Percentiles rank a stretch among this genome's conserved stretches.
Evolutionary conservation across 2,797 vertebrate genomes (phyloP).

Genomic region (Decapterus maruadsi): DNA sequence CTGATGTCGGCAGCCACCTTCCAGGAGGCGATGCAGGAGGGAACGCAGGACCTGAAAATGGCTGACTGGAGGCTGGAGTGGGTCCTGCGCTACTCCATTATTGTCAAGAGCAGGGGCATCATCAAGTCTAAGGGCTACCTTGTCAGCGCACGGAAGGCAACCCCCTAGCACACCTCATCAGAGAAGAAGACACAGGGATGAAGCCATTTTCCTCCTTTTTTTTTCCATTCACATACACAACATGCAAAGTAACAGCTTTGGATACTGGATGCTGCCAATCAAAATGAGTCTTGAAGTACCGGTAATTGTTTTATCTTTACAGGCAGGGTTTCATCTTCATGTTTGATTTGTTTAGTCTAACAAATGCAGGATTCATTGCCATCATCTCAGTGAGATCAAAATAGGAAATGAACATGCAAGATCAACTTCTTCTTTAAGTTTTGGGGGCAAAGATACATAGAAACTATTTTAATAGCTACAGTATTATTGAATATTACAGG

Average conservation of each 20-base stretch:
- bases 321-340: slow-evolving; percentile 32
- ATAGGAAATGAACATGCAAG: slow-evolving; percentile 15
- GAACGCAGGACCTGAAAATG: slow-evolving; percentile 84
- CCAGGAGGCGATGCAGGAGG: slow-evolving; percentile 89
- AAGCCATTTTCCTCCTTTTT: slow-evolving; percentile 68
- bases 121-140: slow-evolving; percentile 99
- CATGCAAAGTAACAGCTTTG: slow-evolving; percentile 38
- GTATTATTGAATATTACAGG: neutral
- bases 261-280: slow-evolving; percentile 37
- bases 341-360: slow-evolving; percentile 26
- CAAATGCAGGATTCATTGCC: slow-evolving; percentile 35
- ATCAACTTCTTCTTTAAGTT: neutral
- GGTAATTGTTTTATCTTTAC: slow-evolving; percentile 45
- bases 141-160: slow-evolving; percentile 91
- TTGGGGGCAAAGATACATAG: neutral
- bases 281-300: slow-evolving; percentile 22
- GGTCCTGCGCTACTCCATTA: slow-evolving; percentile 98
- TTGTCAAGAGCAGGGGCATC: slow-evolving; percentile 98
- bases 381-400: slow-evolving; percentile 35
- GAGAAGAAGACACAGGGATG: slow-evolving; percentile 40
- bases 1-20: slow-evolving; percentile 93
- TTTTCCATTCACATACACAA: slow-evolving; percentile 27
- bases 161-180: slow-evolving; percentile 67
- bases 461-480: neutral
- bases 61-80: slow-evolving; percentile 93